These are phyloP conservation scores for Globicephala melas DNA, from an alignment of 2,113 vertebrate genomes.

Conservation along the genomic window DNA sequence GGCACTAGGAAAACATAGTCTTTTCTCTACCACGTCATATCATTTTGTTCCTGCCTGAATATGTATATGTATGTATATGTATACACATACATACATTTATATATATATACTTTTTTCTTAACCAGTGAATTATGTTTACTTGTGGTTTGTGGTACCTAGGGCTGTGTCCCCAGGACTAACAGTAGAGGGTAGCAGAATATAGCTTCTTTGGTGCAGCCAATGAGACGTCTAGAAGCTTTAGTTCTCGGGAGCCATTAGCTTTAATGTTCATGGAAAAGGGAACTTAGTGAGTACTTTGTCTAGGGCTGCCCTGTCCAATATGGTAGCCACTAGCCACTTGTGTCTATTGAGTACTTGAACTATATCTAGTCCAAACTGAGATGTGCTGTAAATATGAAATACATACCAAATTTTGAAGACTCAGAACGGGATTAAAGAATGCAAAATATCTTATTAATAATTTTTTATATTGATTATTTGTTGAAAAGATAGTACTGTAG, in stretches of 20 bases:
- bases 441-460: constrained; percentile 26
- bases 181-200: constrained; percentile 45
- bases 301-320: not conserved
- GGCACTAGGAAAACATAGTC: not conserved
- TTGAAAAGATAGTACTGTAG: not conserved
- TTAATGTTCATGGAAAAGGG: constrained; percentile 17
- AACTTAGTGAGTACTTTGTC: constrained; percentile 1
- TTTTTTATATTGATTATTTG: not conserved
- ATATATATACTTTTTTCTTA: not conserved
- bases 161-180: constrained; percentile 30
- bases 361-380: not conserved
- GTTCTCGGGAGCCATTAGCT: constrained; percentile 1
- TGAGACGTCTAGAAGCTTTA: constrained; percentile 19
- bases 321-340: not conserved
- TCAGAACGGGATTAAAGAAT: not conserved
- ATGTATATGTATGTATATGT: not conserved
- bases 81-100: not conserved
- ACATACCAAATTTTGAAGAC: not conserved
- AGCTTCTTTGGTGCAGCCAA: constrained; percentile 34
- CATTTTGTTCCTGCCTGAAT: constrained; percentile 36
- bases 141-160: not conserved
- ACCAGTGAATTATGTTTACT: constrained; percentile 31
- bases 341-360: not conserved
- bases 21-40: not conserved
- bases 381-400: constrained; percentile 1